These are phyloP conservation scores for Nomada goodeniana DNA, from an alignment of 2,888 invertebrate genomes.

Conservation along the genomic window DNA sequence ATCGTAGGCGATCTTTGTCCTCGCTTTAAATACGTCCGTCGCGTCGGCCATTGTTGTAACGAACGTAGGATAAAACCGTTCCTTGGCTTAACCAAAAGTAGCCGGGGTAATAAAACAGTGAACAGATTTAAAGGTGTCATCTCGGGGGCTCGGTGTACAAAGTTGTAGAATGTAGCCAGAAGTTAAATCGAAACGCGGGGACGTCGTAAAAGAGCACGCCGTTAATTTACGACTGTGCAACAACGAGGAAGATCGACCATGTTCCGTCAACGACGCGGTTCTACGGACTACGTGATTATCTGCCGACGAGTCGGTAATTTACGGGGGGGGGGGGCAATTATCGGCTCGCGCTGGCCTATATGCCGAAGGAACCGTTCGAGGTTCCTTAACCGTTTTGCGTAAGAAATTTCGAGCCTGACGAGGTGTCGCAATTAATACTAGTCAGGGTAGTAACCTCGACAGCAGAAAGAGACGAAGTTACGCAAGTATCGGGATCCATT, in stretches of 20 bases:
- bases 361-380: slow-evolving; percentile 15
- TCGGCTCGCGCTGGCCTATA: slow-evolving; percentile 48
- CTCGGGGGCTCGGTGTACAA: slow-evolving; percentile 24
- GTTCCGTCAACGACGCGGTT: slow-evolving; percentile 32
- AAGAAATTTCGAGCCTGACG: slow-evolving; percentile 10
- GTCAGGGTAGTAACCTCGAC: neutral
- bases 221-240: slow-evolving; percentile 67
- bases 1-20: neutral
- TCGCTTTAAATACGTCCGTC: neutral
- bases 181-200: slow-evolving; percentile 50
- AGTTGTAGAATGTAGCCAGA: slow-evolving; percentile 29
- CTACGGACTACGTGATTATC: neutral
- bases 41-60: neutral
- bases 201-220: slow-evolving; percentile 70
- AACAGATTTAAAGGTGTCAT: slow-evolving; percentile 57
- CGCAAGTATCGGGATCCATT: neutral
- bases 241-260: slow-evolving; percentile 37
- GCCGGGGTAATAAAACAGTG: slow-evolving; percentile 11
- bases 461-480: neutral
- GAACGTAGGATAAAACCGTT: neutral
- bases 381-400: slow-evolving; percentile 5
- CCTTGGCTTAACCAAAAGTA: slow-evolving; percentile 7
- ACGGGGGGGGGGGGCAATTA: slow-evolving; percentile 47
- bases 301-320: slow-evolving; percentile 23
- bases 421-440: neutral